phyloP scores from a whole-genome alignment of 1,140 invertebrate genomes.

The Himalopsyche phryganea region DNA sequence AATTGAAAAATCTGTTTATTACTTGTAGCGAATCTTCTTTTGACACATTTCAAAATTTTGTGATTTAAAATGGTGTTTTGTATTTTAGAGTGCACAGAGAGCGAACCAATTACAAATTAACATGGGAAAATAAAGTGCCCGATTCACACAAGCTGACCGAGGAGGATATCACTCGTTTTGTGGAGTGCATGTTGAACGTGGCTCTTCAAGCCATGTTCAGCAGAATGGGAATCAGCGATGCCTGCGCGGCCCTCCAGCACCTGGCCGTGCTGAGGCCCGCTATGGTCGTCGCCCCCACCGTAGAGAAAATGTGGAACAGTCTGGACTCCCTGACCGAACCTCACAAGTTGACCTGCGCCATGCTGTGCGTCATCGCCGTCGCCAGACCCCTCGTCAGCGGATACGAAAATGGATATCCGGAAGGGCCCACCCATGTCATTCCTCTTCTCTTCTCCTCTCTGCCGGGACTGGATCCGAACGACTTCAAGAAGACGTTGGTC shows the following conservation, averaged over 20 bases:
- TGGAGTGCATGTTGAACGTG: conserved; percentile 66
- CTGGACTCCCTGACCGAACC: conserved; percentile 86
- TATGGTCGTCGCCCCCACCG: conserved; percentile 75
- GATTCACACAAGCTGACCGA: conserved; percentile 72
- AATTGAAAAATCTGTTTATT: conserved; percentile 5
- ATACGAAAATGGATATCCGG: conserved; percentile 61
- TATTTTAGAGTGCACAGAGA: conserved; percentile 44
- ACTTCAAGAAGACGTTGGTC: conserved; percentile 77
- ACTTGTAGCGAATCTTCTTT: too few relatives aligned
- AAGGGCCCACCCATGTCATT: conserved; percentile 77
- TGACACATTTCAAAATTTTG: conserved; percentile 1
- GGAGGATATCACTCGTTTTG: conserved; percentile 79
- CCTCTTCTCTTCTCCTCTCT: conserved; percentile 75
- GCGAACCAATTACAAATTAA: conserved; percentile 42
- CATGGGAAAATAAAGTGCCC: conserved; percentile 69
- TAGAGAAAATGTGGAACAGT: conserved; percentile 75
- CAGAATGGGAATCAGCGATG: conserved; percentile 62
- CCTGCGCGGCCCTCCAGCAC: conserved; percentile 67
- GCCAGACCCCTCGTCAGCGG: conserved; percentile 67
- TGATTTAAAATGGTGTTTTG: not conserved
- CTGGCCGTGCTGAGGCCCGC: conserved; percentile 77
- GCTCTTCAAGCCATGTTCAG: conserved; percentile 75
- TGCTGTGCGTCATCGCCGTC: conserved; percentile 71
- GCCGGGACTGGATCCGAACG: conserved; percentile 90
- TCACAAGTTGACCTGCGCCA: conserved; percentile 76